A percentile compares a stretch with the other conserved stretches of the same genome.
phyloP scores from a whole-genome alignment of 2,113 vertebrate species.

The Meleagris gallopavo region DNA sequence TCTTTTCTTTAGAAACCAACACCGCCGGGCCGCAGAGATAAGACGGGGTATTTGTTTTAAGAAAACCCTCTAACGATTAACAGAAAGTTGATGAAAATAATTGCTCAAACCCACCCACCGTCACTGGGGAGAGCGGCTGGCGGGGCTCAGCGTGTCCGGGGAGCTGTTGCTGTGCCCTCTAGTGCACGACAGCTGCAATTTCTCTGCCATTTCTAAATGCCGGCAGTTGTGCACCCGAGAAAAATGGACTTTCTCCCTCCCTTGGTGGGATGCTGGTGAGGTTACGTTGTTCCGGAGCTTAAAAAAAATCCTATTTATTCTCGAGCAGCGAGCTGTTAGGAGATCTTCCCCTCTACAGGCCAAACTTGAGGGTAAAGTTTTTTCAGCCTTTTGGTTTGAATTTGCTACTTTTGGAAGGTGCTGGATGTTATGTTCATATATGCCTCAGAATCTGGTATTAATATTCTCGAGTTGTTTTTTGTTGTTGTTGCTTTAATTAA shows the following conservation, averaged over 20 bases:
- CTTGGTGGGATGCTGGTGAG: neutral
- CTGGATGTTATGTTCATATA: neutral
- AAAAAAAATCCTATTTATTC: neutral
- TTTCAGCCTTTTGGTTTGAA: neutral
- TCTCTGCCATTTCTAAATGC: too few species aligned
- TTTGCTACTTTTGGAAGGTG: neutral
- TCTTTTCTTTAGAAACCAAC: slow-evolving; percentile 16
- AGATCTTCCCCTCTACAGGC: neutral
- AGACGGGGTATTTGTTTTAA: neutral
- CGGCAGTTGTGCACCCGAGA: too few species aligned
- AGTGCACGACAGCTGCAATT: neutral
- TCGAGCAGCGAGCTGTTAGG: neutral
- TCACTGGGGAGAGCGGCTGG: neutral
- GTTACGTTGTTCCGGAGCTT: neutral
- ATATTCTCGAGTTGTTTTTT: neutral
- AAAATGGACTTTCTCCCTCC: neutral
- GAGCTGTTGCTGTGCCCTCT: slow-evolving; percentile 20
- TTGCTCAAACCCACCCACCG: neutral
- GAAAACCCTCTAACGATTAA: neutral
- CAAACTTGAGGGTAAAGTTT: neutral
- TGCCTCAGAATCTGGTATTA: neutral
- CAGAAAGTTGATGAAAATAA: neutral
- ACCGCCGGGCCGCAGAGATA: neutral
- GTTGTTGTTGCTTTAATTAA: neutral
- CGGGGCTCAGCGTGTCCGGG: neutral